Percentiles rank a stretch among this genome's conserved stretches.
Evolutionary conservation across 2,797 vertebrate genomes (phyloP).

Genomic region (Ciconia nigra): DNA sequence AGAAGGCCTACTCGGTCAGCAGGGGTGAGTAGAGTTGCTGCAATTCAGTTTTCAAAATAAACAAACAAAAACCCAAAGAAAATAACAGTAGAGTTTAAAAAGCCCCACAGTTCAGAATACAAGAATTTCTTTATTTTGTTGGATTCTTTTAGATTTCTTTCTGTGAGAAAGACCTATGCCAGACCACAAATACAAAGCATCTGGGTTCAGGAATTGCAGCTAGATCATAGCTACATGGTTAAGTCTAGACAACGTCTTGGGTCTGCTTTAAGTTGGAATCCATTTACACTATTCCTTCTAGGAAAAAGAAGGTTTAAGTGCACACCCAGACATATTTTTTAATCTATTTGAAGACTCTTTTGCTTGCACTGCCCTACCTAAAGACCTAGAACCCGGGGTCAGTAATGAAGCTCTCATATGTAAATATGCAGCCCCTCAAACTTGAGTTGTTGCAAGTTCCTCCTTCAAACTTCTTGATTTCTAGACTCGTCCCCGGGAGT

Average conservation of each 20-base stretch:
- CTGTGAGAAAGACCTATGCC: neutral
- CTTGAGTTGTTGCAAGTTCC: neutral
- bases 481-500: neutral
- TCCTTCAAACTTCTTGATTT: neutral
- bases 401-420: neutral
- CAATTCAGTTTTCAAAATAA: neutral
- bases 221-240: neutral
- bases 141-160: neutral
- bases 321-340: neutral
- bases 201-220: neutral
- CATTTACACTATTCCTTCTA: neutral
- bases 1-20: neutral
- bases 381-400: neutral
- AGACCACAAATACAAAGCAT: neutral
- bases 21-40: conserved; percentile 36
- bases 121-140: neutral
- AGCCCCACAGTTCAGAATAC: neutral
- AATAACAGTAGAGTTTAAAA: neutral
- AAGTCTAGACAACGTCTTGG: neutral
- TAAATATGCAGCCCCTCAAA: neutral
- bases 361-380: neutral
- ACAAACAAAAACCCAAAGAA: neutral
- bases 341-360: neutral
- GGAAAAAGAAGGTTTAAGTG: neutral
- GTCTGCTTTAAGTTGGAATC: neutral